Percentiles rank a stretch among this genome's conserved stretches.
These are phyloP conservation scores for Cherax quadricarinatus DNA, from an alignment of 1,140 invertebrate genomes.

Conservation along the genomic window DNA sequence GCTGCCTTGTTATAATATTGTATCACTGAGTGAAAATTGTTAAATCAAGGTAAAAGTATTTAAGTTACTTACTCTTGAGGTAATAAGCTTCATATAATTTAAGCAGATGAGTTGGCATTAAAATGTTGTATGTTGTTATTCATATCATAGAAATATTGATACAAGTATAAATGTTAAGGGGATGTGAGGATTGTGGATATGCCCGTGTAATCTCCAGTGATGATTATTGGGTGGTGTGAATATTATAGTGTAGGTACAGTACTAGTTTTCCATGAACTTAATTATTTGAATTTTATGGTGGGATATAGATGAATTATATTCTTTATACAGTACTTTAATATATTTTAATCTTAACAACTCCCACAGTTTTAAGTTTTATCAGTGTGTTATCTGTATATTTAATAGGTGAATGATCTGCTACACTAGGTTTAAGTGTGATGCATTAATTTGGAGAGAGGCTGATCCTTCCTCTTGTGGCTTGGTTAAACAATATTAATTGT, in stretches of 20 bases:
- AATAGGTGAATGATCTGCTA: constrained; percentile 39
- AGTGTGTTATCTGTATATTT: constrained; percentile 32
- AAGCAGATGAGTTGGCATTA: constrained; percentile 61
- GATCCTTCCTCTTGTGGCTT: constrained; percentile 29
- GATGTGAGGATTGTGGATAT: constrained; percentile 51
- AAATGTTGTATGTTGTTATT: constrained; percentile 66
- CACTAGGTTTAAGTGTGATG: constrained; percentile 39
- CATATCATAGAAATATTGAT: constrained; percentile 65
- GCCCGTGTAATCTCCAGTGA: constrained; percentile 48
- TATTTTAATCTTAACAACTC: constrained; percentile 25
- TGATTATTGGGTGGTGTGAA: constrained; percentile 58
- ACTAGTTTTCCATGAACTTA: constrained; percentile 7
- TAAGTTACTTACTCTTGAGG: constrained; percentile 42
- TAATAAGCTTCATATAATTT: constrained; percentile 32
- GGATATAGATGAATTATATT: constrained; percentile 32
- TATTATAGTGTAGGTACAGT: constrained; percentile 32
- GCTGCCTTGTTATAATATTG: constrained; percentile 55
- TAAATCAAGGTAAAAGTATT: constrained; percentile 30
- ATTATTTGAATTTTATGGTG: constrained; percentile 37
- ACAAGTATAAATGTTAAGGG: constrained; percentile 54
- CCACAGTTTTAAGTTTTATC: constrained; percentile 11
- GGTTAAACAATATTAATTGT: constrained; percentile 15
- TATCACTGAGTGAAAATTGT: constrained; percentile 52
- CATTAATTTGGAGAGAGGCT: constrained; percentile 30
- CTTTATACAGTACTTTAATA: constrained; percentile 27